Conservation (phyloP, 2,888 invertebrate genomes). For the Priocnemis perturbator region DNA sequence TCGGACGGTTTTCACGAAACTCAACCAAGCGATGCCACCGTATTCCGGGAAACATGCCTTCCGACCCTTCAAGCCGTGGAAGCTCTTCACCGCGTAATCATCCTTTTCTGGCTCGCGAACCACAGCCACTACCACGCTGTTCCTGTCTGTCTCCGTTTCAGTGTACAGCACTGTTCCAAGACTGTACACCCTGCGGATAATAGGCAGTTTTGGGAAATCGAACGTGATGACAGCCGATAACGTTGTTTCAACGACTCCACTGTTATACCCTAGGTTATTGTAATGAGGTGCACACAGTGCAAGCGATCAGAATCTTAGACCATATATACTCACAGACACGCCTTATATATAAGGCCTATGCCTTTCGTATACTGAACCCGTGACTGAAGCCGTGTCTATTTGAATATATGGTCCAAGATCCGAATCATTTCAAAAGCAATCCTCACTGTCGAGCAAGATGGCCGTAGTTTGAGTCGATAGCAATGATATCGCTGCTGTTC, state of each 20-base stretch:
- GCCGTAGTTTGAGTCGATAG: constrained; percentile 81
- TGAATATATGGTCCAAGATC: too few species aligned
- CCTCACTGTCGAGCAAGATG: constrained; percentile 80
- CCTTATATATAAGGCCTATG: too few species aligned
- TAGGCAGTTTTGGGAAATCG: constrained; percentile 63
- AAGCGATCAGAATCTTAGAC: too few species aligned
- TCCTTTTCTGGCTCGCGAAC: constrained; percentile 69
- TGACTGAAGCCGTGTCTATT: too few species aligned
- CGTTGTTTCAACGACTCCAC: too few species aligned
- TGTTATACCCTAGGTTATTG: too few species aligned
- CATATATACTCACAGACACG: too few species aligned
- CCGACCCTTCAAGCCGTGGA: constrained; percentile 78
- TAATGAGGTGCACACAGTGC: too few species aligned
- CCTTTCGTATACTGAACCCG: too few species aligned
- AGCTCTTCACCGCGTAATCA: constrained; percentile 72
- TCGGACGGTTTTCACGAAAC: constrained; percentile 79
- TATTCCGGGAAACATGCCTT: constrained; percentile 83
- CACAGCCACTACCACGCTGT: constrained; percentile 78
- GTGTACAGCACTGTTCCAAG: constrained; percentile 79
- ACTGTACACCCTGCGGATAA: constrained; percentile 74
- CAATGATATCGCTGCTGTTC: constrained; percentile 78
- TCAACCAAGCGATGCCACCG: constrained; percentile 81
- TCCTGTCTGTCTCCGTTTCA: constrained; percentile 77
- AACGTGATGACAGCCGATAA: too few species aligned
- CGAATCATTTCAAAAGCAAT: too few species aligned